Base-by-base conservation (phyloP, 2,113 vertebrate genomes). In the Cromileptes altivelis region DNA sequence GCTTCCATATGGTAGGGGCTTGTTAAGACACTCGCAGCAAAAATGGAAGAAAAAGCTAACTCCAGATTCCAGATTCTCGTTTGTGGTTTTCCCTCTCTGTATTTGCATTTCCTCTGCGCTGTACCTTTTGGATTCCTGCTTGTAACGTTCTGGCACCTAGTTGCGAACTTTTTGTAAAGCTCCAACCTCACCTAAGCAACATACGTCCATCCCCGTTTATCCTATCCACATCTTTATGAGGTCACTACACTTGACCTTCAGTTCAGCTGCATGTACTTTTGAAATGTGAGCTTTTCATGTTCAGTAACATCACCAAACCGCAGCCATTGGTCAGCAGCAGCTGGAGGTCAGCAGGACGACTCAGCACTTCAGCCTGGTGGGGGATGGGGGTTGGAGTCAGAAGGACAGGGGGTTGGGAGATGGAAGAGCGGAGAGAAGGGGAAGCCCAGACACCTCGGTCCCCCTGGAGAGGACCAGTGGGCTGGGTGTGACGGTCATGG, bases 401-500 rank as follows among this genome's bases (percentile, higher is more conserved):
- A 70, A 68, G 68, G 85, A 25, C 72, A 76, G 77, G 18, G 68
- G 47, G 52, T 75, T 77, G 76, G 17, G 74, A 69, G 78, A 57
- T 65, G 63, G 57, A 81, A 53, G 23, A 75, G 61, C 9, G 15
- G 69, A 81, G n/a, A 45, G 53, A 83, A 85, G 82, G 90, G 90
- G 83, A 89, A 90, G 72, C 89, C 90, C 87, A 88, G 91, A 88
- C 84, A 85, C 5, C 64, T 64, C 27, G 30, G 19, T 88, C 82
- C 82, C 85, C 63, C 37, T 75, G 63, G 87, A 89, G 82, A 85
- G 81, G 78, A 80, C 71, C 84, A 50, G 81, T 69, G 56, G 85
- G 82, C 81, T 80, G 85, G 81, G 86, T 88, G 82, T 92, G 91
- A 92, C 87, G 75, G 91, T 93, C 90, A 89, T 75, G 52, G 86